Conservation (phyloP, 2,888 invertebrate genomes). For the Rhodophaea formosa region DNA sequence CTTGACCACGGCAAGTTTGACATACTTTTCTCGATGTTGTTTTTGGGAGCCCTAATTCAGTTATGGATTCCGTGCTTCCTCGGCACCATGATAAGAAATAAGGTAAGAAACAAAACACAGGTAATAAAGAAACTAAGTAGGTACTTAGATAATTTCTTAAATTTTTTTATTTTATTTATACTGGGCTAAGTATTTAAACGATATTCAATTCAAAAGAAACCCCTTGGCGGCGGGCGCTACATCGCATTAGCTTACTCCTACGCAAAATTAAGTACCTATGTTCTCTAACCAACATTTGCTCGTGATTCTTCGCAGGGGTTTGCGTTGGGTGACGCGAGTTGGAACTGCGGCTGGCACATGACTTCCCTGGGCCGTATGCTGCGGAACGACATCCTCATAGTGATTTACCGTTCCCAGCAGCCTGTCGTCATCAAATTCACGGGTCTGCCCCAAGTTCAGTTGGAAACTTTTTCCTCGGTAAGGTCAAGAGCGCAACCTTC, state of each 20-base stretch:
- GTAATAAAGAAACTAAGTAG: too few species aligned
- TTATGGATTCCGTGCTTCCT: conserved; percentile 65
- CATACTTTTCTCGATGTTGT: conserved; percentile 44
- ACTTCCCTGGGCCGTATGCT: conserved; percentile 46
- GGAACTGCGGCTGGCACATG: conserved; percentile 58
- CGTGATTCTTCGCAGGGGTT: conserved; percentile 43
- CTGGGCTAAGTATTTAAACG: too few species aligned
- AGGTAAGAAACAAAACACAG: too few species aligned
- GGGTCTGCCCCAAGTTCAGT: conserved; percentile 51
- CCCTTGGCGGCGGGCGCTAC: too few species aligned
- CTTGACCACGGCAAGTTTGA: conserved; percentile 52
- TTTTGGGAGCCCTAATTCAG: conserved; percentile 40
- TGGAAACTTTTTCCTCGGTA: conserved; percentile 64
- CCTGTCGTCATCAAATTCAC: conserved; percentile 59
- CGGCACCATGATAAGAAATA: conserved; percentile 55
- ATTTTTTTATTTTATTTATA: too few species aligned
- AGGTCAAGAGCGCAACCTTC: neutral
- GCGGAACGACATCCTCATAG: conserved; percentile 44
- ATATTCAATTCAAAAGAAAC: too few species aligned
- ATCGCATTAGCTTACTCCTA: neutral
- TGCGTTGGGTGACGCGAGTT: conserved; percentile 54
- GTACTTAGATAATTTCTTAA: too few species aligned
- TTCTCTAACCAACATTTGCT: too few species aligned
- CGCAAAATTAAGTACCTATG: neutral
- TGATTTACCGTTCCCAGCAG: conserved; percentile 51